Percentiles rank a stretch among this genome's conserved stretches.
These are phyloP conservation scores for Catalaphyllia jardinei DNA, from an alignment of 64 coral and sea anemone species.

Conservation along the genomic window DNA sequence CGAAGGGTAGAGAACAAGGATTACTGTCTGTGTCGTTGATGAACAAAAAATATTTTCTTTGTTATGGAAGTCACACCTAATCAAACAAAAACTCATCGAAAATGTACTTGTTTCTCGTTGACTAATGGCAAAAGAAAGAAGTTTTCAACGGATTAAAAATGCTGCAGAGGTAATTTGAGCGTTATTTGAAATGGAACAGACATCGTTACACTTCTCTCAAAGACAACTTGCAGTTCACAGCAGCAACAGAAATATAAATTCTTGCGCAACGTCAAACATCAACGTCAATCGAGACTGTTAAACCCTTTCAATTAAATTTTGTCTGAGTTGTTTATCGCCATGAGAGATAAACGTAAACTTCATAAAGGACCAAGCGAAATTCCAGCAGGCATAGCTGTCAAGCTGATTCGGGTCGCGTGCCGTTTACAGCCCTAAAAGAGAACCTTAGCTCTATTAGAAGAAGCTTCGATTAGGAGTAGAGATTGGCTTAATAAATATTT, in stretches of 20 bases:
- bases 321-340: no score
- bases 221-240: neutral
- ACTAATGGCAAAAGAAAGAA: neutral
- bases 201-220: neutral
- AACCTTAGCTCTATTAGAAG: neutral
- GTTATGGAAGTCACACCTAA: neutral
- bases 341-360: no score
- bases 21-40: neutral
- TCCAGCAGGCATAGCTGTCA: conserved; percentile 4
- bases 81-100: no score
- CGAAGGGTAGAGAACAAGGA: neutral
- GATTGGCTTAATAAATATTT: neutral
- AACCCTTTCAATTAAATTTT: no score
- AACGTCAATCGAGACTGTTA: no score
- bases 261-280: neutral
- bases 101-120: no score
- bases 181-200: neutral
- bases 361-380: neutral
- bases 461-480: neutral
- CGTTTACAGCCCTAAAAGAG: neutral
- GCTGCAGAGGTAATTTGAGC: no score
- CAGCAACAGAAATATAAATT: neutral
- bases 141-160: neutral
- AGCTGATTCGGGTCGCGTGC: conserved; percentile 26
- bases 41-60: neutral